Evolutionary conservation across 2,797 vertebrate genomes (phyloP).

Genomic region (Acridotheres tristis): DNA sequence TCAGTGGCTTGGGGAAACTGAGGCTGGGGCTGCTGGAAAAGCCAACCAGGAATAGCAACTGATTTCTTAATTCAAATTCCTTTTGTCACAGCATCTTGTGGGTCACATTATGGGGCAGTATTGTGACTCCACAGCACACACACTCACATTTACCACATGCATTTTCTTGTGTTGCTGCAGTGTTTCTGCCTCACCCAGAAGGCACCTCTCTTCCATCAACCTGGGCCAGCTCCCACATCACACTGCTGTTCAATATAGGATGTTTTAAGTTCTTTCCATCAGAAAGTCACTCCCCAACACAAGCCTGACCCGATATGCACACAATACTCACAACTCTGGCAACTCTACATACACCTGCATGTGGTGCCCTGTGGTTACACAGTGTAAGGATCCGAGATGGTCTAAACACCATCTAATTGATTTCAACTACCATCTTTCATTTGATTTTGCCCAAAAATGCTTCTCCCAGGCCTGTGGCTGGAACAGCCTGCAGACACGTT

Average conservation of each 20-base stretch:
- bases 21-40: background rate
- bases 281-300: background rate
- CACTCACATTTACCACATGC: fast-evolving
- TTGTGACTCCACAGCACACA: background rate
- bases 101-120: fast-evolving
- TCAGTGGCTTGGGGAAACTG: background rate
- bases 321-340: fast-evolving
- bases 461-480: background rate
- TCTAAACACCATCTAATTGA: background rate
- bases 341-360: fast-evolving
- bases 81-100: background rate
- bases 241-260: fast-evolving
- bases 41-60: background rate
- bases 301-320: background rate
- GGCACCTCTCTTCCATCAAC: background rate
- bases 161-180: background rate
- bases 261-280: background rate
- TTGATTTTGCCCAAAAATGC: background rate
- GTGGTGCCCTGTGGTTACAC: fast-evolving
- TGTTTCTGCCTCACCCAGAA: background rate
- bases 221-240: background rate
- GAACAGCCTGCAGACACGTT: background rate
- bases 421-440: background rate
- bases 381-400: fast-evolving
- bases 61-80: background rate